These are phyloP conservation scores for Drosophila murphyi DNA, from an alignment of 1,140 invertebrate genomes.

Conservation along the genomic window DNA sequence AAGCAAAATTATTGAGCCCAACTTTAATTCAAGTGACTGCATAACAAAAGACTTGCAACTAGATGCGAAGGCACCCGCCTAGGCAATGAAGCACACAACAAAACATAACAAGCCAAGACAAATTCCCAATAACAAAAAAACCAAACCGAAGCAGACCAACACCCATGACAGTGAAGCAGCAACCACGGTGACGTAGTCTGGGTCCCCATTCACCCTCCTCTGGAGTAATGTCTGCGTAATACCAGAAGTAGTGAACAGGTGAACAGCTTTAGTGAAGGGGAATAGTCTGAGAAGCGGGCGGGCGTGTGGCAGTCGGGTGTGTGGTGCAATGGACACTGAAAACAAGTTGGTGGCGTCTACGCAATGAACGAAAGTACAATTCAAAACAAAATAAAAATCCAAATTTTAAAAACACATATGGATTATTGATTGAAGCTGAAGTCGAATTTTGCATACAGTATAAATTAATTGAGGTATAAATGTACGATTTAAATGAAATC, in stretches of 20 bases:
- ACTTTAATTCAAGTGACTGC: conserved; percentile 60
- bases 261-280: conserved; percentile 59
- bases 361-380: conserved; percentile 72
- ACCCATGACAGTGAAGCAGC: conserved; percentile 71
- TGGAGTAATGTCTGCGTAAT: conserved; percentile 62
- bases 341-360: conserved; percentile 64
- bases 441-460: conserved; percentile 23
- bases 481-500: too few relatives aligned
- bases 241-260: conserved; percentile 80
- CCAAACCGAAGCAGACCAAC: conserved; percentile 38
- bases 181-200: conserved; percentile 24
- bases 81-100: conserved; percentile 33
- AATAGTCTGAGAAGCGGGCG: conserved; percentile 17
- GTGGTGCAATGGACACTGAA: conserved; percentile 58
- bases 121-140: background rate
- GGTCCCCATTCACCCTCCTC: background rate
- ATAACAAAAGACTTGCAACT: conserved; percentile 73
- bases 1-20: conserved; percentile 42
- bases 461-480: background rate
- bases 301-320: conserved; percentile 11
- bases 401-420: conserved; percentile 53
- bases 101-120: conserved; percentile 17
- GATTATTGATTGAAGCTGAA: conserved; percentile 1
- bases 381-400: conserved; percentile 62
- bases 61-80: background rate